These are phyloP conservation scores for Aspidiotus destructor DNA, from an alignment of 2,888 invertebrate species.

Conservation along the genomic window DNA sequence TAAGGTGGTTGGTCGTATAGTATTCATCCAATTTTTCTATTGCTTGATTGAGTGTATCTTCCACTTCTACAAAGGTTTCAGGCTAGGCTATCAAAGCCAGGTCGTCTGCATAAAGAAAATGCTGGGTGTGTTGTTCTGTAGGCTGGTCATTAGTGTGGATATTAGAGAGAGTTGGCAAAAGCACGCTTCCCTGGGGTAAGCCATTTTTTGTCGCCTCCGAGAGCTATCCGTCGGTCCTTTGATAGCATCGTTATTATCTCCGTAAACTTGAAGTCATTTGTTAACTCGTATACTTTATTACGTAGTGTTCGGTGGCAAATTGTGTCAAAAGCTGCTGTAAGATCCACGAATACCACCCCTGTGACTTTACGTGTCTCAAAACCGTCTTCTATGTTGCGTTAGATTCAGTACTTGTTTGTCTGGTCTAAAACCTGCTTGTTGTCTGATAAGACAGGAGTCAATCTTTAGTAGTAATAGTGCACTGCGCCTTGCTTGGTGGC, in stretches of 20 bases:
- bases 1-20: conserved; percentile 20
- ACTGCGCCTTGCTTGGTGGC: too few relatives aligned
- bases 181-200: conserved; percentile 28
- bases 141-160: conserved; percentile 32
- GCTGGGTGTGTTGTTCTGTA: conserved; percentile 3
- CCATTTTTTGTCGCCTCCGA: conserved; percentile 19
- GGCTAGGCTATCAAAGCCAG: conserved; percentile 21
- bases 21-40: conserved; percentile 16
- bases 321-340: background rate
- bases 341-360: background rate
- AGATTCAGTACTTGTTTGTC: conserved; percentile 6
- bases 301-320: background rate
- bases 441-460: background rate
- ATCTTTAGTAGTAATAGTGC: too few relatives aligned
- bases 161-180: conserved; percentile 23
- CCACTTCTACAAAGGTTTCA: conserved; percentile 21
- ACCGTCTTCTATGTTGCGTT: conserved; percentile 7
- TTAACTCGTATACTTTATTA: conserved; percentile 18
- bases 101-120: conserved; percentile 29
- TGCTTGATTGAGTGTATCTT: conserved; percentile 17
- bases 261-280: conserved; percentile 16
- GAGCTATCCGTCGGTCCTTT: conserved; percentile 16
- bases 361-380: conserved; percentile 5
- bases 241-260: conserved; percentile 17
- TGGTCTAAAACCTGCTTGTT: conserved; percentile 12